Evolutionary conservation across 1,140 invertebrate genomes (phyloP), one percentile per base, ranked within the genome.

Genomic region (Zaprionus davidi): DNA sequence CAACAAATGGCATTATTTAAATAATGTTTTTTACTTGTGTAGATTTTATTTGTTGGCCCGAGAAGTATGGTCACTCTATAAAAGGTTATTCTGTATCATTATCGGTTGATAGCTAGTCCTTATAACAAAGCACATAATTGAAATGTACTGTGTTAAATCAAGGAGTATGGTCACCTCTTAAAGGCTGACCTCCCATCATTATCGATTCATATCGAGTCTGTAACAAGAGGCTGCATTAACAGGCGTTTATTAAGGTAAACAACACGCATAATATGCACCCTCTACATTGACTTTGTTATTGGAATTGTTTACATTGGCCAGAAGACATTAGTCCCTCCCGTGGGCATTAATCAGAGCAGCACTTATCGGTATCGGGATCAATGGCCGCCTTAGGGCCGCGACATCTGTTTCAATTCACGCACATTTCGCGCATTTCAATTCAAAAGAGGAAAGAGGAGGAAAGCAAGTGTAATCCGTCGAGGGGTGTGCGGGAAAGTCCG

Each of bases 351-450:
- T 87, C 83, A 71, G 59, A 70, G 70, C 73, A 80, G 77, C 73
- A 80, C 76, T 86, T 77, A 62, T 49, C 31, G 17, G 26, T 24
- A 44, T 51, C 44, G 63, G 84, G 81, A 88, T 87, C 78, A 83
- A 76, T 78, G 74, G 71, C 84, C 84, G 71, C 68, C 78, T 59
- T 62, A 22, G 68, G 70, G 56, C 26, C 59, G 57, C 68, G 75
- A 87, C 83, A 87, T 87, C 83, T 87, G 83, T 60, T 87, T 81
- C 72, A 70, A 83, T 87, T 87, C 71, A 79, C 76, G 68, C 73
- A 78, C 51, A 77, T 58, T 77, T 78, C 65, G 65, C 71, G 57
- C 22, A 79, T 77, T 63, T 17, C 72, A 72, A 68, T 71, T 68
- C 2, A 62, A 72, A 60, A 62, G 20, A 49, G 70, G 65, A 75